These are phyloP conservation scores for Drosophila neocordata DNA, from an alignment of 1,140 invertebrate genomes.

Conservation along the genomic window DNA sequence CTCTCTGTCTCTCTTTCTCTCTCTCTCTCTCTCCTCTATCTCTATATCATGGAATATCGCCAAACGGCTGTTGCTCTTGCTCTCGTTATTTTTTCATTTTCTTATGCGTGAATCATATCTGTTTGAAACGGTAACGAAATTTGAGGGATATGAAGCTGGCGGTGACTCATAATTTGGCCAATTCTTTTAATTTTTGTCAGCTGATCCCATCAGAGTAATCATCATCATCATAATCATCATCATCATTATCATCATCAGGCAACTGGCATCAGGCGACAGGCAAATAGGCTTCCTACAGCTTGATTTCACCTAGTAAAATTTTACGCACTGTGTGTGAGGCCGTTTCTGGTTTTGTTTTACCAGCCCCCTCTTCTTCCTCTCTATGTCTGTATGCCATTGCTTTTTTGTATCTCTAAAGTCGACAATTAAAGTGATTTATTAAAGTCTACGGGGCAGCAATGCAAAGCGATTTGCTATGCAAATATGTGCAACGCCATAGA, in stretches of 20 bases:
- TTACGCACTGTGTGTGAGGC: constrained; percentile 33
- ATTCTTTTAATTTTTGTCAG: constrained; percentile 3
- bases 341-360: constrained; percentile 2
- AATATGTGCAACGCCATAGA: constrained; percentile 34
- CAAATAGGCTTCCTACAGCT: not conserved
- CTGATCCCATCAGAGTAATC: not conserved
- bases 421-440: constrained; percentile 64
- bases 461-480: constrained; percentile 46
- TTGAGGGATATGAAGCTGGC: not conserved
- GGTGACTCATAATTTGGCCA: constrained; percentile 1
- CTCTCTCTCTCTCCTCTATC: not conserved
- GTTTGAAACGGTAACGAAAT: not conserved
- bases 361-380: not conserved
- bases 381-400: not conserved
- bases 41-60: no score
- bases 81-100: not conserved
- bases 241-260: not conserved
- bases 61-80: not conserved
- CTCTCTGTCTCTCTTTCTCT: not conserved
- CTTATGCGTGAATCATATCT: not conserved
- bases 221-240: not conserved
- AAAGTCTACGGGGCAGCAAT: constrained; percentile 24
- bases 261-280: not conserved
- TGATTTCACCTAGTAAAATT: constrained; percentile 53
- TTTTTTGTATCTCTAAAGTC: constrained; percentile 41